Evolutionary conservation across 2,113 vertebrate genomes (phyloP).

Genomic region (Mastomys coucha): DNA sequence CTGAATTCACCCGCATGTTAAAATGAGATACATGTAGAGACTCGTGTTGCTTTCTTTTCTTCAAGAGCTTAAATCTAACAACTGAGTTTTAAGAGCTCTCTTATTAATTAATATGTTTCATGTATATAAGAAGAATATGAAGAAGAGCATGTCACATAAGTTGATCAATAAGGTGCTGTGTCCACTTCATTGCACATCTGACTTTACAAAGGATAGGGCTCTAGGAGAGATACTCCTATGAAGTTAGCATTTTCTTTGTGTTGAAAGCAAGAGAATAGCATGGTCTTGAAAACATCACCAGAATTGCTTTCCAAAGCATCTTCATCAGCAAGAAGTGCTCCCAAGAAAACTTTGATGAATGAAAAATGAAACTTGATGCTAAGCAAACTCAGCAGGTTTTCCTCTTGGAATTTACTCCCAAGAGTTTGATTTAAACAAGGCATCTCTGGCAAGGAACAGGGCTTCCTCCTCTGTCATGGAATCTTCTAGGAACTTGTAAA

Average conservation of each 20-base stretch:
- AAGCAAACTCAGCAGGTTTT: slow-evolving; percentile 52
- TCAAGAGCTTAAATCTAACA: slow-evolving; percentile 33
- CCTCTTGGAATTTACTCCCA: slow-evolving; percentile 31
- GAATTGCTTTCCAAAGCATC: not conserved
- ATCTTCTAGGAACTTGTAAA: slow-evolving; percentile 51
- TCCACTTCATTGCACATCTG: slow-evolving; percentile 66
- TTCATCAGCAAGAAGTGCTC: slow-evolving; percentile 27
- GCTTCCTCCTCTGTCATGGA: slow-evolving; percentile 19
- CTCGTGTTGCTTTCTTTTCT: slow-evolving; percentile 35
- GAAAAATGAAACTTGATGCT: not conserved
- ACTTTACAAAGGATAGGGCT: slow-evolving; percentile 50
- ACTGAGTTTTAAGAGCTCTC: slow-evolving; percentile 65
- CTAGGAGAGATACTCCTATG: slow-evolving; percentile 2
- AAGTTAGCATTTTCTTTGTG: not conserved
- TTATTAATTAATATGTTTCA: slow-evolving; percentile 65
- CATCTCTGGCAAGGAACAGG: not conserved
- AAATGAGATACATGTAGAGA: slow-evolving; percentile 66
- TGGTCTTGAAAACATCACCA: not conserved
- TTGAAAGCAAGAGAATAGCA: not conserved
- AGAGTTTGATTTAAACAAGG: slow-evolving; percentile 46
- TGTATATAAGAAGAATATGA: slow-evolving; percentile 77
- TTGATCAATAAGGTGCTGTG: slow-evolving; percentile 66
- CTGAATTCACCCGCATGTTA: slow-evolving; percentile 74
- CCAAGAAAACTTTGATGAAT: slow-evolving; percentile 25
- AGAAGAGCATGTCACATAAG: slow-evolving; percentile 75